A percentile compares a stretch with the other conserved stretches of the same genome.
Evolutionary conservation across 2,797 vertebrate genomes (phyloP).

Genomic region (Tamandua tetradactyla): DNA sequence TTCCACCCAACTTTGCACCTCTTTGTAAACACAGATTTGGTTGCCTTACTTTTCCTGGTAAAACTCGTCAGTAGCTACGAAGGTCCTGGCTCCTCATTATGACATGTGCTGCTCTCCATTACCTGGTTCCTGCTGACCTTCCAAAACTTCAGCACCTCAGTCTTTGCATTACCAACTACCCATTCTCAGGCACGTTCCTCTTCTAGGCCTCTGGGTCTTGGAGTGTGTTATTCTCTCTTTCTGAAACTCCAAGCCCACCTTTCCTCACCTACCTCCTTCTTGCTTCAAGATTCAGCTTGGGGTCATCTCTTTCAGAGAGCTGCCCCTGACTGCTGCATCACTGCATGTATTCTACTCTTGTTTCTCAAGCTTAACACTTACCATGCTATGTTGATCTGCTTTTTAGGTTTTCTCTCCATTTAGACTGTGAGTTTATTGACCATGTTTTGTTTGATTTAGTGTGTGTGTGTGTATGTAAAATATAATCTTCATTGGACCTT

Average conservation of each 20-base stretch:
- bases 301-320: not conserved
- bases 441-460: not conserved
- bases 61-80: not conserved
- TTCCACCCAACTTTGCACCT: not conserved
- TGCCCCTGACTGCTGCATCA: not conserved
- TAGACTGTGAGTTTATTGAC: slow-evolving; percentile 2
- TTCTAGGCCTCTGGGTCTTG: not conserved
- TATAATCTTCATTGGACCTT: not conserved
- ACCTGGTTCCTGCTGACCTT: not conserved
- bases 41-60: not conserved
- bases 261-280: slow-evolving; percentile 29
- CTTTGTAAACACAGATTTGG: not conserved
- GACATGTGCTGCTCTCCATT: not conserved
- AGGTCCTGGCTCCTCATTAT: not conserved
- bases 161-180: not conserved
- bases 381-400: not conserved
- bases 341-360: not conserved
- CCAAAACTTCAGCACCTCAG: not conserved
- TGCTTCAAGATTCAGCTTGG: not conserved
- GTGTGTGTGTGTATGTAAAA: not conserved
- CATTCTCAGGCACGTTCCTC: not conserved
- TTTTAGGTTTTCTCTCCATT: slow-evolving; percentile 37
- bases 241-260: not conserved
- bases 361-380: slow-evolving; percentile 28
- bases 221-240: not conserved